These are phyloP conservation scores for Trematomus loennbergii DNA, from an alignment of 2,113 vertebrate species.

Conservation along the genomic window DNA sequence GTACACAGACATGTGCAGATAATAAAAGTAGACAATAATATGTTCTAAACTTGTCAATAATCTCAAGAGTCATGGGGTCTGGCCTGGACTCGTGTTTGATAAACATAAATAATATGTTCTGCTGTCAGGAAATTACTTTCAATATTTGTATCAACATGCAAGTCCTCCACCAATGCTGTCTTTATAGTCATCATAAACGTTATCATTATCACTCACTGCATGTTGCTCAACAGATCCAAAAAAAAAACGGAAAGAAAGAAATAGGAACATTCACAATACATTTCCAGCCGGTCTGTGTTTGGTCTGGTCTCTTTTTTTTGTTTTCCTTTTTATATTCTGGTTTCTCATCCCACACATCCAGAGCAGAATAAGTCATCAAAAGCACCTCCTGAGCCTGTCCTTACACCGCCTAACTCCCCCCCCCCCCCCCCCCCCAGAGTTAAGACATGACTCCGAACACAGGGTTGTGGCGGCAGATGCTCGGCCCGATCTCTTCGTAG, in stretches of 20 bases:
- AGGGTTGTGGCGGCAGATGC: constrained; percentile 99
- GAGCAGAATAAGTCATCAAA: constrained; percentile 84
- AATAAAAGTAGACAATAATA: constrained; percentile 86
- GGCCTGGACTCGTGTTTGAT: constrained; percentile 80
- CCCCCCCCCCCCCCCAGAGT: constrained; percentile 71
- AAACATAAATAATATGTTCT: constrained; percentile 84
- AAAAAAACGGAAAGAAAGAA: constrained; percentile 35
- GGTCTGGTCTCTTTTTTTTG: constrained; percentile 77
- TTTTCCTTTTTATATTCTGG: constrained; percentile 27
- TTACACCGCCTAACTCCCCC: constrained; percentile 42
- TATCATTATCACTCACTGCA: constrained; percentile 74
- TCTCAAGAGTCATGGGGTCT: constrained; percentile 27
- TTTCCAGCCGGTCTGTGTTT: constrained; percentile 86
- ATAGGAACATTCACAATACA: constrained; percentile 84
- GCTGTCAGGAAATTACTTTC: constrained; percentile 46
- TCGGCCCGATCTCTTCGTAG: constrained; percentile 99
- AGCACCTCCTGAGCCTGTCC: constrained; percentile 56
- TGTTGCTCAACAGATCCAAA: constrained; percentile 85
- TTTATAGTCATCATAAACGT: constrained; percentile 32
- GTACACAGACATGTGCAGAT: constrained; percentile 78
- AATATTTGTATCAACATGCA: constrained; percentile 14
- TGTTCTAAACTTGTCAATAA: constrained; percentile 81
- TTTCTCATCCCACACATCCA: constrained; percentile 82
- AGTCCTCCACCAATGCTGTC: constrained; percentile 31
- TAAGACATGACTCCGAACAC: constrained; percentile 99